Conservation (phyloP, 2,888 invertebrate species). For the Cataglyphis cursor region DNA sequence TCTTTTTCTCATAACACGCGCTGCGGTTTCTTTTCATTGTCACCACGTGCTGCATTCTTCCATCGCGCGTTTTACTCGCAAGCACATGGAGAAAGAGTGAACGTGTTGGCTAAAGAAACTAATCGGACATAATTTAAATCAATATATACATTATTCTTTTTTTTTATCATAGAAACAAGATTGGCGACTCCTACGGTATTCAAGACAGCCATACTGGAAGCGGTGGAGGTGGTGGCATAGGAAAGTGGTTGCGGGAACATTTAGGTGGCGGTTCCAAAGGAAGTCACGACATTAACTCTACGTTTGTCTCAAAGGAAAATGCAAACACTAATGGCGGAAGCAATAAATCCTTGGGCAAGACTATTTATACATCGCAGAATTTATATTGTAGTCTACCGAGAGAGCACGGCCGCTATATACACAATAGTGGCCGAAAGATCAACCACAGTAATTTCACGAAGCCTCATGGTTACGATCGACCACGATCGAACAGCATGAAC, state of each 20-base stretch:
- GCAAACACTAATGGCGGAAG: constrained; percentile 50
- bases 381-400: constrained; percentile 84
- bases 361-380: constrained; percentile 82
- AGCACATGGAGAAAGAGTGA: not conserved
- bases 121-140: constrained; percentile 15
- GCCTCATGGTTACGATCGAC: constrained; percentile 74
- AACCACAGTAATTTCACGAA: constrained; percentile 66
- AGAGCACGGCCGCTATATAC: constrained; percentile 78
- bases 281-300: constrained; percentile 72
- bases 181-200: constrained; percentile 64
- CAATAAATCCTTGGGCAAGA: constrained; percentile 74
- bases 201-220: constrained; percentile 63
- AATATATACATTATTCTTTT: constrained; percentile 29
- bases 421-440: constrained; percentile 71
- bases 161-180: constrained; percentile 76
- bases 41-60: constrained; percentile 17
- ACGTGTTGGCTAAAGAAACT: not conserved
- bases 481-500: constrained; percentile 75
- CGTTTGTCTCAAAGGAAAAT: constrained; percentile 65
- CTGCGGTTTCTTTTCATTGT: constrained; percentile 22
- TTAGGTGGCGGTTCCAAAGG: constrained; percentile 80
- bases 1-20: constrained; percentile 43
- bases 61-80: not conserved
- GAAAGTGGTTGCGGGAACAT: constrained; percentile 85
- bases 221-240: constrained; percentile 80